phyloP scores from a whole-genome alignment of 2,113 vertebrate genomes.

The Tragulus kanchil region DNA sequence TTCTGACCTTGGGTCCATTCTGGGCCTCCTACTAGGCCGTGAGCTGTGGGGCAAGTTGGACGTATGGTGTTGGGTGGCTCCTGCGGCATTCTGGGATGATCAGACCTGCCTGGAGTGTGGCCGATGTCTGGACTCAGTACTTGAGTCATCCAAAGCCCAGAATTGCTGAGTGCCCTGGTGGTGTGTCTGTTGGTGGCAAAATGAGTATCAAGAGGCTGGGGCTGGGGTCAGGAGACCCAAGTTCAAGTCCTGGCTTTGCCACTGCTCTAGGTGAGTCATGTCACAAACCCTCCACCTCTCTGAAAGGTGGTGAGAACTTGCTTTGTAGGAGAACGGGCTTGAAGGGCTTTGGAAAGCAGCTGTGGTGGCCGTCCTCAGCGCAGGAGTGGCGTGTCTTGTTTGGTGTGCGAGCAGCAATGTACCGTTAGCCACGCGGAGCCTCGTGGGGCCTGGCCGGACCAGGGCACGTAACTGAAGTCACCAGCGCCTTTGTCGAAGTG shows the following conservation, averaged over 20 bases:
- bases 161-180: neutral
- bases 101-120: neutral
- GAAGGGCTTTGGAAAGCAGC: slow-evolving; percentile 39
- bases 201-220: neutral
- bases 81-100: slow-evolving; percentile 14
- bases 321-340: slow-evolving; percentile 17
- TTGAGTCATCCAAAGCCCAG: slow-evolving; percentile 15
- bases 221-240: neutral
- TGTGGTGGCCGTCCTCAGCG: neutral
- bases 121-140: slow-evolving; percentile 31
- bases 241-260: neutral
- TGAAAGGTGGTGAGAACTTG: slow-evolving; percentile 29
- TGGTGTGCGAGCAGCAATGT: neutral
- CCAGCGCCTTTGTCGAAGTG: slow-evolving; percentile 28
- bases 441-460: neutral
- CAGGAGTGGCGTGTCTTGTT: neutral
- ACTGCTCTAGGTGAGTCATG: neutral
- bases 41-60: neutral
- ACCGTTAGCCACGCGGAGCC: slow-evolving; percentile 30
- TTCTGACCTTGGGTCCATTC: slow-evolving; percentile 18
- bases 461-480: neutral
- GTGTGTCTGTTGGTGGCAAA: neutral
- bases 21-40: neutral
- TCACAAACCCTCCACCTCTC: neutral
- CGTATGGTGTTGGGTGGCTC: neutral